Conservation (phyloP, 2,797 vertebrate genomes). For the Esox masquinongy region DNA sequence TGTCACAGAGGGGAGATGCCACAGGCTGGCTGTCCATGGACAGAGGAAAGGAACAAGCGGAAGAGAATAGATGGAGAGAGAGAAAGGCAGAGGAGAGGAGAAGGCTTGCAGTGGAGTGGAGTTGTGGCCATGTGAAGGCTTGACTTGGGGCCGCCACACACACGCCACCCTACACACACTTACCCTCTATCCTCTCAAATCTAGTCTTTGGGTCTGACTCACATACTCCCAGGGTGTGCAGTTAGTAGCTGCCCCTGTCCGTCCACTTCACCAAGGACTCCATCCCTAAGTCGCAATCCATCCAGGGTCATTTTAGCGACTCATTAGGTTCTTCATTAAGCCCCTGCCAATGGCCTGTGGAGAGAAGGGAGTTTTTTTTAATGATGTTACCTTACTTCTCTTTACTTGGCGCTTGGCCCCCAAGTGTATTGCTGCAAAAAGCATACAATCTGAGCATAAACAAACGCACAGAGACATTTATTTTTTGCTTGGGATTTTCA, state of each 20-base stretch:
- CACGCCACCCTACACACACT: slow-evolving; percentile 39
- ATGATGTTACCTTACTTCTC: slow-evolving; percentile 53
- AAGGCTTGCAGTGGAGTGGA: slow-evolving; percentile 7
- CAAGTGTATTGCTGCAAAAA: slow-evolving; percentile 53
- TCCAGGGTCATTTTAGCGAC: slow-evolving; percentile 54
- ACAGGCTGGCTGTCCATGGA: slow-evolving; percentile 57
- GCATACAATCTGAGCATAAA: slow-evolving; percentile 36
- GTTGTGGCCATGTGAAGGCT: slow-evolving; percentile 58
- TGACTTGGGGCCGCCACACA: slow-evolving; percentile 64
- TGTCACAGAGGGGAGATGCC: slow-evolving; percentile 65
- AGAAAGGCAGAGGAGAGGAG: not conserved
- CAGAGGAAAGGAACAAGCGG: slow-evolving; percentile 57
- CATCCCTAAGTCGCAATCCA: slow-evolving; percentile 42
- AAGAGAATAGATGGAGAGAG: slow-evolving; percentile 11
- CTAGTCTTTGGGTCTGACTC: slow-evolving; percentile 65
- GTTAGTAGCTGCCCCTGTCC: slow-evolving; percentile 58
- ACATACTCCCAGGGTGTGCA: slow-evolving; percentile 49
- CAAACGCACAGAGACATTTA: slow-evolving; percentile 40
- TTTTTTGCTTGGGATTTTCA: slow-evolving; percentile 43
- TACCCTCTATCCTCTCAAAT: slow-evolving; percentile 48
- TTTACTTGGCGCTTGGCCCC: slow-evolving; percentile 61
- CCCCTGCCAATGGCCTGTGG: slow-evolving; percentile 59
- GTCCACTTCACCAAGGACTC: slow-evolving; percentile 20
- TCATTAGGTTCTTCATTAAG: slow-evolving; percentile 70
- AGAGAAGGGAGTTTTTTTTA: slow-evolving; percentile 55